Conservation (phyloP, 23 tunicate genomes). For the Trididemnum miniatum region DNA sequence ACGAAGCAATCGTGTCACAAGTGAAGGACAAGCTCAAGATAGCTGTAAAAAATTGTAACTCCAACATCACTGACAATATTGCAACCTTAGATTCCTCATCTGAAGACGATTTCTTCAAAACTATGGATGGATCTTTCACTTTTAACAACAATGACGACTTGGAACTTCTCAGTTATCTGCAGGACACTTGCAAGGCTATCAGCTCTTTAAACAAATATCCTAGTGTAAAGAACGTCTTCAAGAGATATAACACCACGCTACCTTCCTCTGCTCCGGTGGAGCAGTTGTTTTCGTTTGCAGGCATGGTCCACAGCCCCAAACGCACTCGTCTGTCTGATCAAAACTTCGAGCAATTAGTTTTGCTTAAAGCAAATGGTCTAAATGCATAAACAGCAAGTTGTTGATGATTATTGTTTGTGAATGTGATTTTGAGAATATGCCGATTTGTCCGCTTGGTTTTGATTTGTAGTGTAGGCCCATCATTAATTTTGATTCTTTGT, state of each 20-base stretch:
- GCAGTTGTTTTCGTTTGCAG: neutral
- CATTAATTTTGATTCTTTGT: no score
- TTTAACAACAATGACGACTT: constrained; percentile 5
- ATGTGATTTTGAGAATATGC: no score
- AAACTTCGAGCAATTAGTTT: constrained; percentile 1
- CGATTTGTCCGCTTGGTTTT: no score
- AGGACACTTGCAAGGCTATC: neutral
- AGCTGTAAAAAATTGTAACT: neutral
- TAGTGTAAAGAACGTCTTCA: neutral
- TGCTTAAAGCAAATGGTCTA: neutral
- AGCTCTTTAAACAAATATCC: neutral
- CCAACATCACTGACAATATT: neutral
- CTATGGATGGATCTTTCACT: neutral
- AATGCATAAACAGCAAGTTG: neutral
- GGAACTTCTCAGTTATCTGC: constrained; percentile 10
- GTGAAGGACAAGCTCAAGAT: neutral
- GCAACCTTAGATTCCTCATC: neutral
- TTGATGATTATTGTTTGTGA: no score
- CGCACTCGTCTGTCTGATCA: neutral
- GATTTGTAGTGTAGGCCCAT: no score
- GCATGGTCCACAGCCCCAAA: constrained; percentile 1
- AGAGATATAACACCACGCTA: constrained; percentile 6
- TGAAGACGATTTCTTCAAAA: constrained; percentile 6
- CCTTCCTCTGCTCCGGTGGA: constrained; percentile 3
- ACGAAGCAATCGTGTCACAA: neutral